Evolutionary conservation across 1,140 invertebrate genomes (phyloP).

Genomic region (Anoplolepis gracilipes): DNA sequence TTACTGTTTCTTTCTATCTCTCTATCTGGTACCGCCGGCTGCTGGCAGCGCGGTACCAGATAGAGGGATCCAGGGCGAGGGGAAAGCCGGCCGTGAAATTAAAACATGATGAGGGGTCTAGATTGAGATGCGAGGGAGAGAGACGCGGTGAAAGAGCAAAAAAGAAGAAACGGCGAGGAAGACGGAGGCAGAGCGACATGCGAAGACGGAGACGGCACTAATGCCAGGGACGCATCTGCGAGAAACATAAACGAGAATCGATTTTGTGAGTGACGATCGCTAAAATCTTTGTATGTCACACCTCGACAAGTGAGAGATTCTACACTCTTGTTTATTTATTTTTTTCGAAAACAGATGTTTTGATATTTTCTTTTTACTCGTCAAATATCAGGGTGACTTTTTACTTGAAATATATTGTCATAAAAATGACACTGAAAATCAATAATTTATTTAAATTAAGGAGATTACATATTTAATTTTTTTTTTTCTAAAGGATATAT

Average conservation of each 20-base stretch:
- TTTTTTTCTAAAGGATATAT: too few species aligned
- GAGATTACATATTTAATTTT: too few species aligned
- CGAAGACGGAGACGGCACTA: conserved; percentile 40
- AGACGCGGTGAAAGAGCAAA: conserved; percentile 55
- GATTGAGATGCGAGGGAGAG: conserved; percentile 81
- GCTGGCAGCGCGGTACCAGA: conserved; percentile 62
- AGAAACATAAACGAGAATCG: conserved; percentile 44
- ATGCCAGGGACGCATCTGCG: conserved; percentile 61
- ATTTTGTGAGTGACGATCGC: conserved; percentile 20
- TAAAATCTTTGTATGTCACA: not conserved
- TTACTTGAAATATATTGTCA: too few species aligned
- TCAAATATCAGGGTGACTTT: too few species aligned
- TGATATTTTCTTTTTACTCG: too few species aligned
- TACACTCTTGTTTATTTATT: not conserved
- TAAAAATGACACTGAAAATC: too few species aligned
- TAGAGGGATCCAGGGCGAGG: conserved; percentile 75
- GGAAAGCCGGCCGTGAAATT: conserved; percentile 83
- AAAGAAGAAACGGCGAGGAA: conserved; percentile 36
- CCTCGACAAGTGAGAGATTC: not conserved
- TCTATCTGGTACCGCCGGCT: conserved; percentile 60
- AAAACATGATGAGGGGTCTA: conserved; percentile 83
- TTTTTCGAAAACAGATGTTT: too few species aligned
- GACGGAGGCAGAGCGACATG: conserved; percentile 7
- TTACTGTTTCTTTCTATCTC: conserved; percentile 34
- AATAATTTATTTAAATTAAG: too few species aligned